Conservation (phyloP, 92 coral and sea anemone species). For the Zoanthus solanderi region DNA sequence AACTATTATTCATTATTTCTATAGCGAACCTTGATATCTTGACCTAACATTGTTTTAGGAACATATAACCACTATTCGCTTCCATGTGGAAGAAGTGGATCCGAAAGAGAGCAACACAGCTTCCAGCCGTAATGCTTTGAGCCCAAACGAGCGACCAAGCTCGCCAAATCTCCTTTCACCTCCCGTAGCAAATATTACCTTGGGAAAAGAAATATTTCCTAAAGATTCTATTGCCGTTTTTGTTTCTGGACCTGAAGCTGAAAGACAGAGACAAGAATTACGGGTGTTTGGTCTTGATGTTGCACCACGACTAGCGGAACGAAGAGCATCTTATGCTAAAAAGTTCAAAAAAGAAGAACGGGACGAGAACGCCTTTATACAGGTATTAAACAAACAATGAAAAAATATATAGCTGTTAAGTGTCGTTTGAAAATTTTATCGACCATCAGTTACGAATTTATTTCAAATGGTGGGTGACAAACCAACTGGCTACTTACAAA, state of each 20-base stretch:
- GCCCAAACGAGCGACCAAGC: background rate
- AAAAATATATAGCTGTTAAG: no score
- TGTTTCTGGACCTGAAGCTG: conserved; percentile 97
- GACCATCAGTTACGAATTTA: no score
- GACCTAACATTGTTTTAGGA: no score
- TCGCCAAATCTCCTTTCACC: conserved; percentile 78
- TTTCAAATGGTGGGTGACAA: no score
- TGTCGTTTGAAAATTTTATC: no score
- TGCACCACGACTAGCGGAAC: conserved; percentile 86
- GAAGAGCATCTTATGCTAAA: conserved; percentile 83
- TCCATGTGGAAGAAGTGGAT: no score
- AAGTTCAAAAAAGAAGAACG: conserved; percentile 61
- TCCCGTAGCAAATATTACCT: conserved; percentile 85
- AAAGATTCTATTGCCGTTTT: conserved; percentile 76
- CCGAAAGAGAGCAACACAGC: no score
- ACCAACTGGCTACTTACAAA: no score
- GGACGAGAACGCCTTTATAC: conserved; percentile 75
- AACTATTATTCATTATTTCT: no score
- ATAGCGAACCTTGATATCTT: no score
- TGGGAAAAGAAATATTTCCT: conserved; percentile 61
- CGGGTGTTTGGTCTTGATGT: conserved; percentile 84
- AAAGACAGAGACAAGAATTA: conserved; percentile 85
- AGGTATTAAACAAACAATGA: conserved; percentile 50
- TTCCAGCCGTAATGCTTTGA: no score
- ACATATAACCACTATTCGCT: no score